phyloP scores from a whole-genome alignment of 1,140 invertebrate genomes.

The Hormaphis cornu region DNA sequence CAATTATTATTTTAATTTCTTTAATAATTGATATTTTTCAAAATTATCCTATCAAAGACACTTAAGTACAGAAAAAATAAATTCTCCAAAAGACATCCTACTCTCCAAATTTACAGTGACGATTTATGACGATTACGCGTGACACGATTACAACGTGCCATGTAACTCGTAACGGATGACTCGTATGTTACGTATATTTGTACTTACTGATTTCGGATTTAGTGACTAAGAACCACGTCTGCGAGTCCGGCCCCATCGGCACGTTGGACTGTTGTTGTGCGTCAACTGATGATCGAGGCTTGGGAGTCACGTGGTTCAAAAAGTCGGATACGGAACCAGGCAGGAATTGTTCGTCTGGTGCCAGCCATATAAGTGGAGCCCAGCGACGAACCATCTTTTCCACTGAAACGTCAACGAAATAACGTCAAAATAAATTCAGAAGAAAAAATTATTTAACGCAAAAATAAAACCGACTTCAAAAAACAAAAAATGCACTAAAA shows the following conservation, averaged over 20 bases:
- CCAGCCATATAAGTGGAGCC: conserved; percentile 56
- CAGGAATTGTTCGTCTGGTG: conserved; percentile 53
- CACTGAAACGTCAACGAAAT: conserved; percentile 13
- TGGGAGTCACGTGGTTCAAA: conserved; percentile 45
- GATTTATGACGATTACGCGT: too few species aligned
- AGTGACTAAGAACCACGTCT: conserved; percentile 48
- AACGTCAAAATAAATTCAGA: background rate
- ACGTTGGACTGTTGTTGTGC: conserved; percentile 13
- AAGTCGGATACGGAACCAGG: conserved; percentile 53
- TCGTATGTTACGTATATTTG: background rate
- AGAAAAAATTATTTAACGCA: too few species aligned
- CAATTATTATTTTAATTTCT: too few species aligned
- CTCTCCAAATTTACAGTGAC: too few species aligned
- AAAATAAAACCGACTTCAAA: background rate
- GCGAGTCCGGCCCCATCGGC: conserved; percentile 41
- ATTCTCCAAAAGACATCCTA: too few species aligned
- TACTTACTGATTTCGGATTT: conserved; percentile 46
- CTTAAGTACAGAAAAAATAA: too few species aligned
- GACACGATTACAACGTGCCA: too few species aligned
- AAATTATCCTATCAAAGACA: too few species aligned
- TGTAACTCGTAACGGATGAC: too few species aligned
- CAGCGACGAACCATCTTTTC: conserved; percentile 42
- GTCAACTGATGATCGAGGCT: background rate
- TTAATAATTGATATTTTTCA: too few species aligned
- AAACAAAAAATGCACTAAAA: too few species aligned